Conservation (phyloP, 1,140 invertebrate genomes). For the Eurosta solidaginis region DNA sequence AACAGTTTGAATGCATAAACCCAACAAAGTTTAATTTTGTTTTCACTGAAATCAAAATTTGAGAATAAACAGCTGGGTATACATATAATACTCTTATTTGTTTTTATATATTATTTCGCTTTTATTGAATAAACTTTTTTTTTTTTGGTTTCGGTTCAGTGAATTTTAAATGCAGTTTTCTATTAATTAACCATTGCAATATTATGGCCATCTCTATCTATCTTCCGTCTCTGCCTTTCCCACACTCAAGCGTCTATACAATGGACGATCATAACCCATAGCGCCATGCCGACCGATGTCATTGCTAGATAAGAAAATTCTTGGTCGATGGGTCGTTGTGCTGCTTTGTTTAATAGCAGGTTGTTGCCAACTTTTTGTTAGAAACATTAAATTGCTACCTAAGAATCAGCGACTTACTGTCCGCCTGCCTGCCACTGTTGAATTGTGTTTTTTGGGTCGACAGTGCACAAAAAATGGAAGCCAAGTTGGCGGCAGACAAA, state of each 20-base stretch:
- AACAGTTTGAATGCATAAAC: too few species aligned
- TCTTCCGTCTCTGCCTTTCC: not conserved
- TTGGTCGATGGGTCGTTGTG: not conserved
- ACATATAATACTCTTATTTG: too few species aligned
- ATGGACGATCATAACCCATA: not conserved
- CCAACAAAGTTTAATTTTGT: too few species aligned
- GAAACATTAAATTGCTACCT: conserved; percentile 13
- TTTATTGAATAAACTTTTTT: not conserved
- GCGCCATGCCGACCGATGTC: not conserved
- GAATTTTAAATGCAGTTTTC: conserved; percentile 14
- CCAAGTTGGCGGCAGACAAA: conserved; percentile 16
- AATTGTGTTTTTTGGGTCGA: not conserved
- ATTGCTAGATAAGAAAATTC: not conserved
- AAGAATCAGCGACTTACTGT: not conserved
- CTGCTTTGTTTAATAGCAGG: conserved; percentile 18
- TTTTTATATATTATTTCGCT: not conserved
- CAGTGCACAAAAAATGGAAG: not conserved
- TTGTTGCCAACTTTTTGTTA: conserved; percentile 16
- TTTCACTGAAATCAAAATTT: too few species aligned
- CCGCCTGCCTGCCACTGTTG: not conserved
- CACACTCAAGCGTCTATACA: not conserved
- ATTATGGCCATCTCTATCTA: not conserved
- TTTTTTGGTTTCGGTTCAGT: too few species aligned
- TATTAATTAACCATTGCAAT: conserved; percentile 1
- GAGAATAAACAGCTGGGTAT: too few species aligned